Evolutionary conservation across 2,888 invertebrate genomes (phyloP).

Genomic region (Acronicta psi): DNA sequence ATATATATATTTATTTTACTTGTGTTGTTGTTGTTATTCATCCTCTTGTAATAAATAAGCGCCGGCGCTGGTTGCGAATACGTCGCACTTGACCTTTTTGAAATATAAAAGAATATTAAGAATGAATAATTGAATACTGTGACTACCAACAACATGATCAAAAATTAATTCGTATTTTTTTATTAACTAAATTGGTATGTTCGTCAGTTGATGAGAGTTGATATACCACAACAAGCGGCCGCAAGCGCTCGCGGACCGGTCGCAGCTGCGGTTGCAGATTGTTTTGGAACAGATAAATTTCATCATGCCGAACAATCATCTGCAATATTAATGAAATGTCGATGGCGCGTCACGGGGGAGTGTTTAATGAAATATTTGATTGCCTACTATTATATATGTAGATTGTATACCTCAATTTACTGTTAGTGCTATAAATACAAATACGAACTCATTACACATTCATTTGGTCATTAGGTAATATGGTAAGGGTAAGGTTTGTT

Average conservation of each 20-base stretch:
- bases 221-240: conserved; percentile 42
- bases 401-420: no score
- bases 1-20: no score
- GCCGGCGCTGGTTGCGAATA: no score
- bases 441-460: no score
- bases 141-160: conserved; percentile 6
- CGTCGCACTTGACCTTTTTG: no score
- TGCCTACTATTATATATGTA: no score
- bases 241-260: conserved; percentile 48
- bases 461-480: no score
- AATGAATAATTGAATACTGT: conserved; percentile 3
- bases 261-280: conserved; percentile 61
- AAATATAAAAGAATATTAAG: neutral
- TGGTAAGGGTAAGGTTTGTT: no score
- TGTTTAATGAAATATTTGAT: conserved; percentile 18
- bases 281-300: conserved; percentile 61
- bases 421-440: no score
- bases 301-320: conserved; percentile 53
- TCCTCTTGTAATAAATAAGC: no score
- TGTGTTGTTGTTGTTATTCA: no score
- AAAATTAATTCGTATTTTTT: conserved; percentile 37
- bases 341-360: conserved; percentile 18
- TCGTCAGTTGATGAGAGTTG: conserved; percentile 45
- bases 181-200: conserved; percentile 32
- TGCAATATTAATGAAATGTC: conserved; percentile 47